These are phyloP conservation scores for Drosophila prosaltans DNA, from an alignment of 1,140 invertebrate genomes.

Conservation along the genomic window DNA sequence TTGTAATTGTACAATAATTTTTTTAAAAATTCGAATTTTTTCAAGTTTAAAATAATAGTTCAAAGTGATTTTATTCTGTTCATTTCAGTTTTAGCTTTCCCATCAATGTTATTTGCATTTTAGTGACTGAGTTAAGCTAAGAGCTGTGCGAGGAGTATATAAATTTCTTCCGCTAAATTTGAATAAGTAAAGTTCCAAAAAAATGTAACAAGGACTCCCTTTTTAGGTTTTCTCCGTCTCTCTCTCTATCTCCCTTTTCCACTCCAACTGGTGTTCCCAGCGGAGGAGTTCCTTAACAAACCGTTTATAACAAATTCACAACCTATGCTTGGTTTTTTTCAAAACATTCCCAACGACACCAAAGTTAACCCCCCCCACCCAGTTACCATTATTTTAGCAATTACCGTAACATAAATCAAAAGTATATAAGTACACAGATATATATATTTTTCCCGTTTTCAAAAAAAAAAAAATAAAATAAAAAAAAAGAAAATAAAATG, in stretches of 20 bases:
- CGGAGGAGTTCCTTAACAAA: constrained; percentile 2
- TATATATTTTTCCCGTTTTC: constrained; percentile 28
- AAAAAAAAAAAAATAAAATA: not conserved
- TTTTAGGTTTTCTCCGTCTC: not conserved
- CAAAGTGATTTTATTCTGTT: no score
- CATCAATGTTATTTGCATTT: no score
- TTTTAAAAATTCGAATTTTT: no score
- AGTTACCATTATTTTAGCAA: constrained; percentile 32
- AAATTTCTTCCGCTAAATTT: not conserved
- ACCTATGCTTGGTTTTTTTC: not conserved
- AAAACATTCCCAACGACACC: constrained; percentile 1
- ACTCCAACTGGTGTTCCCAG: not conserved
- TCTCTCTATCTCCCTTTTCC: not conserved
- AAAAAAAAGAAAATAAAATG: not conserved
- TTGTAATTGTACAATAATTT: no score
- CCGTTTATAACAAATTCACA: constrained; percentile 8
- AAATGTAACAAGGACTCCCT: not conserved
- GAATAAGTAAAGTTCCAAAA: not conserved
- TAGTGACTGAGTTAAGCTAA: no score
- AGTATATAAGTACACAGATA: constrained; percentile 22
- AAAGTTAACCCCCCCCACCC: not conserved
- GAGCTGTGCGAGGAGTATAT: not conserved
- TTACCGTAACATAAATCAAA: constrained; percentile 73
- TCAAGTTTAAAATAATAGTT: no score
- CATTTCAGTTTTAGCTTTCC: no score